Evolutionary conservation across 2,113 vertebrate species (phyloP).

Genomic region (Eulacestoma nigropectus): DNA sequence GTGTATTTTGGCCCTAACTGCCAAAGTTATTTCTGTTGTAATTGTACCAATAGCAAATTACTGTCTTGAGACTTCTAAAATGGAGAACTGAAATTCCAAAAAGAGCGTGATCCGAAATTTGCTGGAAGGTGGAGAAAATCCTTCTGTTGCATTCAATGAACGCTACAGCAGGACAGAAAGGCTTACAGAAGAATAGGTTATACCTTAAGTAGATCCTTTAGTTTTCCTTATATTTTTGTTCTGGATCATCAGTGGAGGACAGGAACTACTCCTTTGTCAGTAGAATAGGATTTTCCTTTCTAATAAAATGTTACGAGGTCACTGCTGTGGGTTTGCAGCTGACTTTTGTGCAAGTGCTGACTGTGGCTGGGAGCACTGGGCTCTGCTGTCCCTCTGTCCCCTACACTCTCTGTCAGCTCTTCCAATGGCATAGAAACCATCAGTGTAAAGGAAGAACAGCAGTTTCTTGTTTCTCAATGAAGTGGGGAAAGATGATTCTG

Average conservation of each 20-base stretch:
- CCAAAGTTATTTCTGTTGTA: not conserved
- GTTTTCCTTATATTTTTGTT: not conserved
- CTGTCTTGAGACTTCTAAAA: not conserved
- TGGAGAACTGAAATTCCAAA: not conserved
- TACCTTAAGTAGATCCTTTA: not conserved
- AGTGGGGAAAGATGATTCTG: not conserved
- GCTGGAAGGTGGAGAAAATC: not conserved
- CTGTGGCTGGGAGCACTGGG: not conserved
- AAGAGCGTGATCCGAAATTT: not conserved
- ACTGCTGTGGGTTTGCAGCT: not conserved
- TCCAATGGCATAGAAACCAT: not conserved
- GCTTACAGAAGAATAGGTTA: not conserved
- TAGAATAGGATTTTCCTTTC: not conserved
- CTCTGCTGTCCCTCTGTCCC: not conserved
- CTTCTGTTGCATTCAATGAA: not conserved
- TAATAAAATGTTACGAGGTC: not conserved
- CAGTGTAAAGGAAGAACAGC: not conserved
- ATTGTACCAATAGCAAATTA: not conserved
- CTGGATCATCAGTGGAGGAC: not conserved
- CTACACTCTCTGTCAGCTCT: not conserved
- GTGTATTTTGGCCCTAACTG: not conserved
- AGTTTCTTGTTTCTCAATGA: not conserved
- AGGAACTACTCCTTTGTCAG: not conserved
- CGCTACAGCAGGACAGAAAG: not conserved
- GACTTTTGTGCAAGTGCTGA: not conserved